Base-by-base conservation (phyloP, 2,113 vertebrate genomes). In the Pholis gunnellus region DNA sequence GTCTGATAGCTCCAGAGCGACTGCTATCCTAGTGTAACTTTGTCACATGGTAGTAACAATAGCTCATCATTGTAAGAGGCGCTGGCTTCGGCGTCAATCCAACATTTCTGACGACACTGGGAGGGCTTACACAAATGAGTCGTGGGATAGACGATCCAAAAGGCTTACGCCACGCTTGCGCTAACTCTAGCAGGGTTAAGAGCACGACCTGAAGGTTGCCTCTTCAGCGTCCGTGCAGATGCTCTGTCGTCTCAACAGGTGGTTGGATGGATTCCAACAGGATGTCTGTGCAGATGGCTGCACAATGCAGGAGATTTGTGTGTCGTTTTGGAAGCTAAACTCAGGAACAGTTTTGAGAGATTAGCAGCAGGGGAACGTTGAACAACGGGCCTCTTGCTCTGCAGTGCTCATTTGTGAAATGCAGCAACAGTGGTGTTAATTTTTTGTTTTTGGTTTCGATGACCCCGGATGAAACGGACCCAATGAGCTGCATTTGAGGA, bases 161-260 rank as follows among this genome's bases (percentile, higher is more conserved):
- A 81, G 70, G 57, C 40, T 52, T 48, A 27, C 18, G 44, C 13
- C 75, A 54, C 57, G 68, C 27, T 72, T 64, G 42, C 20, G 48
- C 9, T 50, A 60, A 57, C 38, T 13, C 3, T 50, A 34, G 42
- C 66, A 29, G 61, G 65, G 66, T 72, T 38, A 59, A 64, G 56
- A 87, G 60, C 18, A 20, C 50, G 56, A 79, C 82, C 75, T 50
- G 36, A 56, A 72, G 56, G 66, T 42, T 60, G 46, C 44, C 70
- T 65, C 73, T 85, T 83, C 50, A 71, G 78, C 25, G 10, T n/a
- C 36, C n/a, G 20, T 54, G 71, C 69, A 59, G 85, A 78, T 20
- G 60, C 56, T 72, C 72, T 9, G 74, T 75, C 67, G 71, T 67
- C 72, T 81, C 82, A 66, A 83, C 68, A 81, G 88, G 86, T 87